phyloP scores from a whole-genome alignment of 2,888 invertebrate genomes.

The Sarcophaga rosellei region DNA sequence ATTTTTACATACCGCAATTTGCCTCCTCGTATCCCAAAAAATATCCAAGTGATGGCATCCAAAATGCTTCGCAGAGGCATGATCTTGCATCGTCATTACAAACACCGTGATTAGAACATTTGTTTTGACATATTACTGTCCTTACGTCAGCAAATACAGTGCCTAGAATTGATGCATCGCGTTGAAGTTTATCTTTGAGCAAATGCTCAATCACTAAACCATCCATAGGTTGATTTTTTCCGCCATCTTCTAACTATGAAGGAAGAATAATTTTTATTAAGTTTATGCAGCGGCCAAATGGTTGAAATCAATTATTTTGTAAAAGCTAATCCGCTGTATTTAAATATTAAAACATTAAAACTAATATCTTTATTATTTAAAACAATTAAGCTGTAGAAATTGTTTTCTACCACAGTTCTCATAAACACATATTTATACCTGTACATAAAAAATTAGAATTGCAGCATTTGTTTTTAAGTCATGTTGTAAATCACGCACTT shows the following conservation, averaged over 20 bases:
- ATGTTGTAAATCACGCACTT: slow-evolving; percentile 83
- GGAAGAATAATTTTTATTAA: too few species aligned
- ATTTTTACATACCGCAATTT: slow-evolving; percentile 89
- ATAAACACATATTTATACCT: slow-evolving; percentile 74
- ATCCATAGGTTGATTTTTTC: slow-evolving; percentile 76
- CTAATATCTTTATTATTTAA: too few species aligned
- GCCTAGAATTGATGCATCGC: slow-evolving; percentile 87
- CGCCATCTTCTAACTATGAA: slow-evolving; percentile 45
- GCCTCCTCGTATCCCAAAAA: slow-evolving; percentile 86
- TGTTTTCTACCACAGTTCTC: background rate
- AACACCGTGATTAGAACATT: slow-evolving; percentile 95
- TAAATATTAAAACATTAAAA: too few species aligned
- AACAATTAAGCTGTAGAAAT: too few species aligned
- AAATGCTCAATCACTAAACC: slow-evolving; percentile 86
- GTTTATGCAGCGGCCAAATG: too few species aligned
- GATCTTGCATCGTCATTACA: slow-evolving; percentile 92
- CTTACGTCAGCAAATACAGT: slow-evolving; percentile 89
- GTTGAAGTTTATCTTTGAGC: slow-evolving; percentile 86
- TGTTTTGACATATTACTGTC: slow-evolving; percentile 93
- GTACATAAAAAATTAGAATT: slow-evolving; percentile 87
- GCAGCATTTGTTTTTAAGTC: slow-evolving; percentile 85
- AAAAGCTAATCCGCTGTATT: too few species aligned
- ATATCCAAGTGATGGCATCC: slow-evolving; percentile 94
- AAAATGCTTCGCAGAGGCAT: slow-evolving; percentile 96
- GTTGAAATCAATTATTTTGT: background rate